Evolutionary conservation across 2,888 invertebrate genomes (phyloP), one percentile per base, ranked within the genome.

Genomic region (Drosophila peninsularis): DNA sequence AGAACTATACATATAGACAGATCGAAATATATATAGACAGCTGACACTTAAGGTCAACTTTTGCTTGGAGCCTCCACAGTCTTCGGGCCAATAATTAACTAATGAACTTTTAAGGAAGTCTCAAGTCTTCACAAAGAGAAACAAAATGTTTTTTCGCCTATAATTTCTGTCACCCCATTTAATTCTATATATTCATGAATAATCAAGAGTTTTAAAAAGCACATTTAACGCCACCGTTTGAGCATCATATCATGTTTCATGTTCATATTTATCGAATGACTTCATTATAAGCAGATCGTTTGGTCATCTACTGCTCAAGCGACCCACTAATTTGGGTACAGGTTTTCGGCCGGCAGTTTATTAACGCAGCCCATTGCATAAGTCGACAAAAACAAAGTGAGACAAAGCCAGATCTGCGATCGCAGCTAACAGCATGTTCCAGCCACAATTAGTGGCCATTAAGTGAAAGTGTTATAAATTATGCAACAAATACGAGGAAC

Each of bases 401-500:
- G 19, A 19, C 49, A 44, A 14, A 30, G 5, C 5, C 32, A 13
- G 21, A 50, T 19, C 49, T 19, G 50, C 3, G 36, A 30, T 30
- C 47, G 13, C 9, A 30, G 53, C 52, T 42, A 50, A 55, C 60
- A 61, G 39, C 42, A 61, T 65, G 36, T 68, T 58, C 27, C 36
- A 63, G 64, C 52, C 70, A 75, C 77, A 81, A 81, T 83, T 86
- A 83, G 72, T 49, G 56, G 60, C 70, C 30, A 65, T 83, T 84
- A 89, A 75, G 89, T 78, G 89, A 85, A 89, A 89, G 85, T 82
- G 78, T 71, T 85, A 81, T 85, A 74, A 83, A 86, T 80, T 81
- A 71, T 52, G 49, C 9, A 64, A 32, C 58, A 65, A 52, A 64
- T 27, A 50, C 56, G 61, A 37, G 21, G 65, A 60, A 73, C 62